Percentiles rank a stretch among this genome's conserved stretches.
Conservation (phyloP, 2,888 invertebrate genomes). For the Apodemia mormo region DNA sequence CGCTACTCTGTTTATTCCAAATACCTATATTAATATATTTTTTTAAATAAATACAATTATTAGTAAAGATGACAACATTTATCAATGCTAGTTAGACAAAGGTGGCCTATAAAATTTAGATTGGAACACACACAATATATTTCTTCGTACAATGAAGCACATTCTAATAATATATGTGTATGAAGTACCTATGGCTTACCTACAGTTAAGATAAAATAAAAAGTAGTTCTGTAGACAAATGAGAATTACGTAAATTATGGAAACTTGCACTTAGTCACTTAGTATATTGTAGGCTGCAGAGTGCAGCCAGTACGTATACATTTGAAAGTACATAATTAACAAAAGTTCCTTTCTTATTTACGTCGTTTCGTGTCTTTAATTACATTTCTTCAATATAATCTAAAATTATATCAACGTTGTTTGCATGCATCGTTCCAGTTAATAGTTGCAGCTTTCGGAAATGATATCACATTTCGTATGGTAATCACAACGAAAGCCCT, state of each 20-base stretch:
- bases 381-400: slow-evolving; percentile 27
- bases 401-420: slow-evolving; percentile 6
- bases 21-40: too few species aligned
- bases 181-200: slow-evolving; percentile 55
- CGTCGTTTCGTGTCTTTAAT: slow-evolving; percentile 3
- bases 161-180: slow-evolving; percentile 68
- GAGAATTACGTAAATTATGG: slow-evolving; percentile 56
- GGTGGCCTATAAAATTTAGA: slow-evolving; percentile 74
- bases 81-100: slow-evolving; percentile 81
- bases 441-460: slow-evolving; percentile 44
- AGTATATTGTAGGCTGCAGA: too few species aligned
- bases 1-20: too few species aligned
- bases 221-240: slow-evolving; percentile 30
- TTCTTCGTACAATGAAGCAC: slow-evolving; percentile 65
- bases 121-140: slow-evolving; percentile 81
- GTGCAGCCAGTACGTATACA: background rate
- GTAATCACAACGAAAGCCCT: slow-evolving; percentile 39
- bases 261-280: too few species aligned
- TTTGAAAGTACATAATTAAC: background rate
- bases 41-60: too few species aligned
- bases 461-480: slow-evolving; percentile 42
- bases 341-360: background rate
- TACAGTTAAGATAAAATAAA: slow-evolving; percentile 16
- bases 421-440: slow-evolving; percentile 45
- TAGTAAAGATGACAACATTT: slow-evolving; percentile 67